Base-by-base conservation (phyloP, 2,113 vertebrate genomes). In the Equus przewalskii region DNA sequence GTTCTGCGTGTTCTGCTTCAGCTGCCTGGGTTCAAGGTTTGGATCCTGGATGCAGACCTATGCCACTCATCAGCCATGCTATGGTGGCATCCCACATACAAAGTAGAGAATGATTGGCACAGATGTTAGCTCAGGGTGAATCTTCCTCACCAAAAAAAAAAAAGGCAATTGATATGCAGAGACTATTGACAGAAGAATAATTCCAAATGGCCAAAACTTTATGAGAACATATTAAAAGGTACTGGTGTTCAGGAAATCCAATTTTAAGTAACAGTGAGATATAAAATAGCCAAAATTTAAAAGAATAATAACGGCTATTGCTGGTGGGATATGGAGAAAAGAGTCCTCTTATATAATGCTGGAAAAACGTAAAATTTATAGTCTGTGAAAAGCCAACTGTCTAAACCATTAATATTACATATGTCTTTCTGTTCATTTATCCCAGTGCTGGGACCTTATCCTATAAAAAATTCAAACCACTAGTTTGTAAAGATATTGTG, bases 221-320 rank as follows among this genome's bases (percentile, higher is more conserved):
- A 65, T 72, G 19, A 80, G 51, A 91, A 81, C 36, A n/a, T 86
- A 67, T 81, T 96, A 80, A 86, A 85, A 86, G 56, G 73, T 30
- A 75, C 65, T 67, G 14, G 10, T 73, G 58, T 73, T 86, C 28
- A 80, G 28, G n/a, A 36, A 81, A 90, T 91, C 30, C 7, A 81
- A 67, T 81, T 86, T 91, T 81, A 87, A 91, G 51, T 85, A 93
- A 85, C 16, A 64, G 5, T 24, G n/a, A 89, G 33, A 44, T 30
- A 60, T 28, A 75, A 82, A 33, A 51, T 82, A 64, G 46, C 36
- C 30, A 33, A 75, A 65, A 79, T 72, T 91, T 94, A 36, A 64
- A 79, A 94, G 49, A 73, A 18, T 41, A 56, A 30, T 56, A 56
- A 41, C 7, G 58, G 49, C 18, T 46, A 67, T 81, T 49, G n/a